phyloP scores from a whole-genome alignment of 2,113 vertebrate genomes.

The Sander lucioperca region DNA sequence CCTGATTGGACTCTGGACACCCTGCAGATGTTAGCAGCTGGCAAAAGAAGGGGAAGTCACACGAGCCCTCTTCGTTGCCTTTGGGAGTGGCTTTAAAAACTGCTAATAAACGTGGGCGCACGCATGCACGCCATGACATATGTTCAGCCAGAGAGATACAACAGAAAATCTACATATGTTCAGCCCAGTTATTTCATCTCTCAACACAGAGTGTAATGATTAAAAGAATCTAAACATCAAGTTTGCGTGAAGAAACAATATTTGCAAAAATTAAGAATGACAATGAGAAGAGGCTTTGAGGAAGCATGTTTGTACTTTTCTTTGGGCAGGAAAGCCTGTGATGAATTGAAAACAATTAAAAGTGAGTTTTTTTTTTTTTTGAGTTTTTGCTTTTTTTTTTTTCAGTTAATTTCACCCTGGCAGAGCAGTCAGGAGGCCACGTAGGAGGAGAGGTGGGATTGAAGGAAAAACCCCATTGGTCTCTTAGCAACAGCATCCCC shows the following conservation, averaged over 20 bases:
- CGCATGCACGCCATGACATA: slow-evolving; percentile 31
- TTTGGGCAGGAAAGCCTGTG: slow-evolving; percentile 37
- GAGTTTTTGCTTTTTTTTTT: too few relatives aligned
- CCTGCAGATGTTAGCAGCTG: slow-evolving; percentile 75
- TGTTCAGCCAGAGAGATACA: slow-evolving; percentile 30
- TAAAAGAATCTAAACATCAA: slow-evolving; percentile 54
- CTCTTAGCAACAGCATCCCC: slow-evolving; percentile 86
- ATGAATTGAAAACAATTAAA: slow-evolving; percentile 78
- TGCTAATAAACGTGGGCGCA: slow-evolving; percentile 30
- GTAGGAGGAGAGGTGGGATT: slow-evolving; percentile 70
- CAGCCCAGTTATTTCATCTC: slow-evolving; percentile 37
- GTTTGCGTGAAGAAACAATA: slow-evolving; percentile 41
- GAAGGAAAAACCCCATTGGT: slow-evolving; percentile 69
- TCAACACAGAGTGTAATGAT: slow-evolving; percentile 42
- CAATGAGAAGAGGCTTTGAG: slow-evolving; percentile 21
- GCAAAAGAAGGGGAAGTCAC: slow-evolving; percentile 32
- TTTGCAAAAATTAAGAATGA: slow-evolving; percentile 31
- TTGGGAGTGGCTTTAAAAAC: slow-evolving; percentile 17
- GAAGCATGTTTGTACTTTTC: slow-evolving; percentile 44
- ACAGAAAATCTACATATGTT: slow-evolving; percentile 33
- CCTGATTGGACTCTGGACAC: slow-evolving; percentile 80
- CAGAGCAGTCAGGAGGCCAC: slow-evolving; percentile 72
- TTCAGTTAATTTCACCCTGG: slow-evolving; percentile 71
- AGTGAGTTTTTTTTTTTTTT: too few relatives aligned
- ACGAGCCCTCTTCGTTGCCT: slow-evolving; percentile 11